Percentiles rank a stretch among this genome's conserved stretches.
Evolutionary conservation across 1,140 invertebrate genomes (phyloP).

Genomic region (Calosoma granatense): DNA sequence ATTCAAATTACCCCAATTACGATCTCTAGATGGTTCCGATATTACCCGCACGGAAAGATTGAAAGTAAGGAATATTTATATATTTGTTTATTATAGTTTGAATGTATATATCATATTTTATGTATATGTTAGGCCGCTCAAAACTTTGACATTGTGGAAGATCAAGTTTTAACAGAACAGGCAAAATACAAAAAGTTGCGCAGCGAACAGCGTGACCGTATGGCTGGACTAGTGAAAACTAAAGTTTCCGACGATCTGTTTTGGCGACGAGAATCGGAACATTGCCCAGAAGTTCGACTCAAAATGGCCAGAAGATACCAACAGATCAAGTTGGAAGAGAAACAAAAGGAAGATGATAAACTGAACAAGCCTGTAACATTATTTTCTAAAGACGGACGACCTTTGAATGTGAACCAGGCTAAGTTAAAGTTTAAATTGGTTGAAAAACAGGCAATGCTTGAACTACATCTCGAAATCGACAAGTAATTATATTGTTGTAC

Average conservation of each 20-base stretch:
- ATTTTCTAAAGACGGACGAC: conserved; percentile 62
- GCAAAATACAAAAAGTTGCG: too few species aligned
- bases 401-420: conserved; percentile 79
- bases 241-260: conserved; percentile 47
- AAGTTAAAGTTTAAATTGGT: conserved; percentile 67
- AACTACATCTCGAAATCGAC: conserved; percentile 57
- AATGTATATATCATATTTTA: too few species aligned
- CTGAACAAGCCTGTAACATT: too few species aligned
- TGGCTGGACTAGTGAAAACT: conserved; percentile 41
- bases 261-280: conserved; percentile 60
- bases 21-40: conserved; percentile 60
- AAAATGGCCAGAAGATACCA: conserved; percentile 50
- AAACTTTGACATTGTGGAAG: too few species aligned
- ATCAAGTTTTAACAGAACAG: too few species aligned
- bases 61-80: conserved; percentile 29
- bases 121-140: too few species aligned
- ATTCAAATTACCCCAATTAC: conserved; percentile 66
- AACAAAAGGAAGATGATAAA: conserved; percentile 32
- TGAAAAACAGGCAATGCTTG: conserved; percentile 46
- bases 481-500: too few species aligned
- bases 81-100: too few species aligned
- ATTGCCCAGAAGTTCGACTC: conserved; percentile 65
- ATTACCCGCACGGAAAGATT: conserved; percentile 75
- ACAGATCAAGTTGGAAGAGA: conserved; percentile 38
- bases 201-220: conserved; percentile 43